Evolutionary conservation across 2,113 vertebrate species (phyloP).

Genomic region (Scytalopus superciliaris): DNA sequence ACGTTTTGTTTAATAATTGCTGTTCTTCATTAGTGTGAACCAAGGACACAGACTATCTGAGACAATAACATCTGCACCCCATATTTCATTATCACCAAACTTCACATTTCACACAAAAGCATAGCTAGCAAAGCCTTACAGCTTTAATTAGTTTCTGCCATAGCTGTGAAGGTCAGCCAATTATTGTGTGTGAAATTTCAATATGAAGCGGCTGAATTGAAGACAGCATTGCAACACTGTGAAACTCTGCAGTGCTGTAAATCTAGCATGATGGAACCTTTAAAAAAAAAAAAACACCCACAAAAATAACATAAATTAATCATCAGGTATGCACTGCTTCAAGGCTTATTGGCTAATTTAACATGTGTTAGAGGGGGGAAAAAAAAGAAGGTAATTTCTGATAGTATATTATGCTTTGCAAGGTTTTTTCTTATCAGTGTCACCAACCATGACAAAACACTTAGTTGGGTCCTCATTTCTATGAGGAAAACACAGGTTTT

Average conservation of each 20-base stretch:
- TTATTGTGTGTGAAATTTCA: constrained; percentile 96
- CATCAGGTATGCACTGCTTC: constrained; percentile 64
- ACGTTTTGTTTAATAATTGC: constrained; percentile 80
- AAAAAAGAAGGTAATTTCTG: constrained; percentile 39
- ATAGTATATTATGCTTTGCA: neutral
- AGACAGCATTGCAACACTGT: constrained; percentile 73
- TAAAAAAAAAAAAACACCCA: neutral
- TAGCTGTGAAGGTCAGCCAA: constrained; percentile 98
- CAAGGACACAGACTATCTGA: constrained; percentile 77
- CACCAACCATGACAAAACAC: constrained; percentile 50
- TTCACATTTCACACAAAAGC: constrained; percentile 91
- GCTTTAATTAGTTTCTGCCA: constrained; percentile 97
- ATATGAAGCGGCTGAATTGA: constrained; percentile 79
- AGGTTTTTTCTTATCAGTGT: constrained; percentile 18
- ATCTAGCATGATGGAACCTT: constrained; percentile 53
- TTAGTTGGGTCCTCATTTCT: constrained; percentile 31
- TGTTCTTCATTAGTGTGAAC: constrained; percentile 80
- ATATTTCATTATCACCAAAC: constrained; percentile 97
- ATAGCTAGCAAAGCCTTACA: constrained; percentile 87
- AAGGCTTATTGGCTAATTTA: constrained; percentile 72
- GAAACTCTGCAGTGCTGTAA: constrained; percentile 61
- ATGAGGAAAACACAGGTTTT: neutral
- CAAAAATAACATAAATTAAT: constrained; percentile 73
- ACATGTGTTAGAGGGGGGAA: neutral
- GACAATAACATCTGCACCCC: constrained; percentile 82